A percentile compares a stretch with the other conserved stretches of the same genome.
Evolutionary conservation across 2,113 vertebrate genomes (phyloP).

Genomic region (Myrmophylax atrothorax): DNA sequence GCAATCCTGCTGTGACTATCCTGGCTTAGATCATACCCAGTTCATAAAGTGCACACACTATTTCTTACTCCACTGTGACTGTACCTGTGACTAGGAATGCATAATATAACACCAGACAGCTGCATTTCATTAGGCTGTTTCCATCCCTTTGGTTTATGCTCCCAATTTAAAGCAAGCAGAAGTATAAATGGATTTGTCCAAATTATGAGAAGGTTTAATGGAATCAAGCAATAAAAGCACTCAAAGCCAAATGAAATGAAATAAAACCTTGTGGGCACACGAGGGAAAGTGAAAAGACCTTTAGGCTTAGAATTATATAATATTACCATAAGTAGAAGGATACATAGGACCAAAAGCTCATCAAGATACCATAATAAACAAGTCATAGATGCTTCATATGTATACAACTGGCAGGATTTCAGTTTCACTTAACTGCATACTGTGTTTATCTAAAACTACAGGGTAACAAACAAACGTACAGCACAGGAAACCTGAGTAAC

Average conservation of each 20-base stretch:
- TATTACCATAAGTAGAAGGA: background rate
- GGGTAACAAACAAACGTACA: background rate
- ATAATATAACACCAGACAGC: background rate
- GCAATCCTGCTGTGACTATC: background rate
- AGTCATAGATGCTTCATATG: background rate
- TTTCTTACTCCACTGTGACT: background rate
- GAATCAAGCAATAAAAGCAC: background rate
- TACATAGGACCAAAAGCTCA: background rate
- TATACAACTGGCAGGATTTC: background rate
- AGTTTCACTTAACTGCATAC: background rate
- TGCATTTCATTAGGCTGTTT: slow-evolving; percentile 7
- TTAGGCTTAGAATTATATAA: background rate
- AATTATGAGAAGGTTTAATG: background rate
- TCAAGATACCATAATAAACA: background rate
- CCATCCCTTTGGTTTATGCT: background rate
- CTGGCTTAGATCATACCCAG: background rate
- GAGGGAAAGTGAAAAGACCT: background rate
- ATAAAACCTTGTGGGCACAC: background rate
- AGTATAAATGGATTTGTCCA: background rate
- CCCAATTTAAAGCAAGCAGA: background rate
- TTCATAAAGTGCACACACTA: background rate
- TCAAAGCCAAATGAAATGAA: background rate
- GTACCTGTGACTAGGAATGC: background rate
- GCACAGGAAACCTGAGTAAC: background rate
- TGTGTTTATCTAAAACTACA: too few species aligned